phyloP scores from a whole-genome alignment of 1,140 invertebrate genomes.

The Neodiprion lecontei region DNA sequence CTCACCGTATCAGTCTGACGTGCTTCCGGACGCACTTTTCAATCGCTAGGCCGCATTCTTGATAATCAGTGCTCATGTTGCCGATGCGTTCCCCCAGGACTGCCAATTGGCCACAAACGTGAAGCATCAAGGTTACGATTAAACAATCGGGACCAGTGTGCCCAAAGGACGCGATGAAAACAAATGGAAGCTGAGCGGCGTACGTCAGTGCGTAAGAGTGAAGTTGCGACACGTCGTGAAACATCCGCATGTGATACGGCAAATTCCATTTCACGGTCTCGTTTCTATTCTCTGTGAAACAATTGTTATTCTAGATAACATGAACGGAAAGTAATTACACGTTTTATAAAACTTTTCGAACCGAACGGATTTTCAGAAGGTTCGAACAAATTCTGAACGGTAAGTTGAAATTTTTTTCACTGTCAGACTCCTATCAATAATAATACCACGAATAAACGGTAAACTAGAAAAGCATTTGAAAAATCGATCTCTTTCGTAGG shows the following conservation, averaged over 20 bases:
- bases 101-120: conserved; percentile 48
- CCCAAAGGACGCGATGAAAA: conserved; percentile 38
- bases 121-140: conserved; percentile 47
- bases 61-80: conserved; percentile 28
- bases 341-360: too few species aligned
- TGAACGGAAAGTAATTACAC: too few species aligned
- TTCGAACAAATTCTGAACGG: too few species aligned
- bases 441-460: too few species aligned
- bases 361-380: too few species aligned
- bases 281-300: conserved; percentile 18
- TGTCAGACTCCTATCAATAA: too few species aligned
- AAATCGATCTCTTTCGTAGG: too few species aligned
- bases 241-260: conserved; percentile 42
- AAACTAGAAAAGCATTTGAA: too few species aligned
- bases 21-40: conserved; percentile 37
- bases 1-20: conserved; percentile 43
- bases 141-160: conserved; percentile 41
- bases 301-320: too few species aligned
- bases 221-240: conserved; percentile 37
- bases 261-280: conserved; percentile 33
- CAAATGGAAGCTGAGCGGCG: conserved; percentile 38
- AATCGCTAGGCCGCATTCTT: conserved; percentile 30
- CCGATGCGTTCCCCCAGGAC: conserved; percentile 43
- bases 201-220: conserved; percentile 40
- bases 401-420: too few species aligned